Percentiles rank a stretch among this genome's conserved stretches.
phyloP scores from a whole-genome alignment of 2,888 invertebrate genomes.

The Dynastes maya region DNA sequence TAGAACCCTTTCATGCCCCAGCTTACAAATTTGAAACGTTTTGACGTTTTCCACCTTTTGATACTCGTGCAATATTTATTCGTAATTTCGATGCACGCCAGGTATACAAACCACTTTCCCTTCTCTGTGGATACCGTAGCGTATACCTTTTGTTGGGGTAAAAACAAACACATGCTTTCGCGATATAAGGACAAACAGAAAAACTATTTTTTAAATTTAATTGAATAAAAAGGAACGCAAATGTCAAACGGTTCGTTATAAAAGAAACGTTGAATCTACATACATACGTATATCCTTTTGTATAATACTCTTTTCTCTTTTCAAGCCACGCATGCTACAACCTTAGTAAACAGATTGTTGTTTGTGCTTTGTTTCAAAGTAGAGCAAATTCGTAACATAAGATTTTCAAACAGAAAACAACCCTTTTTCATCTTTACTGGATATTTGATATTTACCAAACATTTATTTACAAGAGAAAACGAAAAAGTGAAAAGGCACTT shows the following conservation, averaged over 20 bases:
- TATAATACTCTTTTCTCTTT: no score
- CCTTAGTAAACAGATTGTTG: no score
- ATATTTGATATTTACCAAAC: no score
- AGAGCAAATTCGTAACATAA: no score
- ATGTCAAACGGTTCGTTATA: neutral
- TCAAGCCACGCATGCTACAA: no score
- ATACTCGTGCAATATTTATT: slow-evolving; percentile 1
- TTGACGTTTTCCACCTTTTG: neutral
- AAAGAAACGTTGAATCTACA: neutral
- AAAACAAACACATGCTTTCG: neutral
- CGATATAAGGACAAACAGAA: neutral
- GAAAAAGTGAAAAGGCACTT: no score
- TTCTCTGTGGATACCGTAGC: neutral
- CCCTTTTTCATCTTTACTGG: no score
- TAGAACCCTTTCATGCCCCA: no score
- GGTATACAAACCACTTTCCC: neutral
- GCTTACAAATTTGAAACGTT: no score
- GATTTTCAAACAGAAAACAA: no score
- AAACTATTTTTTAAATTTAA: slow-evolving; percentile 4
- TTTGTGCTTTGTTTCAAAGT: no score
- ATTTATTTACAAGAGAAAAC: no score
- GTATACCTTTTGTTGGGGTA: neutral
- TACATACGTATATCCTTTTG: neutral
- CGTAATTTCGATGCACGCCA: neutral
- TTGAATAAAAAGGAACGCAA: neutral